Percentiles rank a stretch among this genome's conserved stretches.
These are phyloP conservation scores for Falco naumanni DNA, from an alignment of 2,797 vertebrate species.

Conservation along the genomic window DNA sequence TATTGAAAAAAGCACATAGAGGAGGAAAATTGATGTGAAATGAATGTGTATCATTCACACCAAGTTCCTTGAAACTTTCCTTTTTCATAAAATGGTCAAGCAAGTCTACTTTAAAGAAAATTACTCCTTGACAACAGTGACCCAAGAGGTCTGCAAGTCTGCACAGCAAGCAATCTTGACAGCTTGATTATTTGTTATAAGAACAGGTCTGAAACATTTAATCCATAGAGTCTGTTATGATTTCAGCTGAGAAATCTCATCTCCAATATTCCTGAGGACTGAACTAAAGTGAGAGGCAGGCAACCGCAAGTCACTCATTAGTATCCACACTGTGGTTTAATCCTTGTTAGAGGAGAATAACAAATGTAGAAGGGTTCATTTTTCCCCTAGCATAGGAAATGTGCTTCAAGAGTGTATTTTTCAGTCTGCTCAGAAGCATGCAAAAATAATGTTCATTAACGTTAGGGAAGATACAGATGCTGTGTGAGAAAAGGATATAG, in stretches of 20 bases:
- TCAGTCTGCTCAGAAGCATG: constrained; percentile 26
- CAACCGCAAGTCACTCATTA: constrained; percentile 12
- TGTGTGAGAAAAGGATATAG: constrained; percentile 18
- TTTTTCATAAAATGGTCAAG: constrained; percentile 31
- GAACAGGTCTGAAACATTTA: constrained; percentile 43
- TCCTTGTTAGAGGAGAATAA: constrained; percentile 50
- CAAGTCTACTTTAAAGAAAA: constrained; percentile 23
- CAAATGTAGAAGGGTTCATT: constrained; percentile 45
- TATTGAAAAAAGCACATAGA: not conserved
- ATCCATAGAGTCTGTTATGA: not conserved
- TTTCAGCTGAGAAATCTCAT: constrained; percentile 52
- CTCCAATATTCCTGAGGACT: constrained; percentile 24
- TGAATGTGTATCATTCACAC: not conserved
- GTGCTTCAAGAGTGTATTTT: constrained; percentile 23
- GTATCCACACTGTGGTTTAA: constrained; percentile 14
- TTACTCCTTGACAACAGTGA: constrained; percentile 45
- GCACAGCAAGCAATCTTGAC: constrained; percentile 21
- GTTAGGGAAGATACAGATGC: constrained; percentile 38
- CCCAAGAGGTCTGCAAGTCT: constrained; percentile 28
- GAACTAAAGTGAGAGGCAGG: constrained; percentile 37
- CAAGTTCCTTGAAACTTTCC: constrained; percentile 43
- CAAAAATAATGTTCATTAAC: constrained; percentile 57
- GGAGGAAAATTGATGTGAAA: constrained; percentile 7
- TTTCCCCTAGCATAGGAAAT: constrained; percentile 11
- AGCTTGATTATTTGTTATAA: constrained; percentile 59